Evolutionary conservation across 2,888 invertebrate genomes (phyloP).

Genomic region (Odontomyia ornata): DNA sequence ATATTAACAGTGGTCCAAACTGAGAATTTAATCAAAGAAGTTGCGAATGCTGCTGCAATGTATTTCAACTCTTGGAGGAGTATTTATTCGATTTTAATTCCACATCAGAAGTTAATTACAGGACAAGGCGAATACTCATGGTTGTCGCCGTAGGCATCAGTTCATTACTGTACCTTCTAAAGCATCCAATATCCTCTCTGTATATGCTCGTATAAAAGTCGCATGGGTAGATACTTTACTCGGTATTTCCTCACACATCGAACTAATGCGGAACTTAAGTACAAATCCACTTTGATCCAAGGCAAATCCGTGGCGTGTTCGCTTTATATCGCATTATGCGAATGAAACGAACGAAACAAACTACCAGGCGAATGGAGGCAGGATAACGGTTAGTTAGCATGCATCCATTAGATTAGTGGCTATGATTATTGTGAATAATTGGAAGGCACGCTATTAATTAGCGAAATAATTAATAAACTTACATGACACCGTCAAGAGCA

Average conservation of each 20-base stretch:
- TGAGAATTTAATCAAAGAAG: too few species aligned
- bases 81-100: too few species aligned
- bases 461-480: slow-evolving; percentile 39
- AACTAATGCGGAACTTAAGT: slow-evolving; percentile 14
- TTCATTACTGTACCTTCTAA: too few species aligned
- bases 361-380: background rate
- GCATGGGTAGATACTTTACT: background rate
- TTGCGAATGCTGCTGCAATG: too few species aligned
- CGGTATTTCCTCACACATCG: background rate
- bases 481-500: slow-evolving; percentile 6
- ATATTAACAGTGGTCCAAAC: too few species aligned
- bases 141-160: too few species aligned
- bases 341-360: background rate
- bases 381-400: slow-evolving; percentile 29
- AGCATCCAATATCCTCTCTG: background rate
- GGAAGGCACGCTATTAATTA: slow-evolving; percentile 38
- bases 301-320: slow-evolving; percentile 38
- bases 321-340: slow-evolving; percentile 17
- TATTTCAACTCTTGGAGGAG: too few species aligned
- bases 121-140: too few species aligned
- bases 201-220: background rate
- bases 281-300: slow-evolving; percentile 14
- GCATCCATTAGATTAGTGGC: slow-evolving; percentile 36
- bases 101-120: too few species aligned
- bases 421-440: slow-evolving; percentile 43